These are phyloP conservation scores for Lepidocyrtinus sp. DNA, from an alignment of 2,888 invertebrate genomes.

Conservation along the genomic window DNA sequence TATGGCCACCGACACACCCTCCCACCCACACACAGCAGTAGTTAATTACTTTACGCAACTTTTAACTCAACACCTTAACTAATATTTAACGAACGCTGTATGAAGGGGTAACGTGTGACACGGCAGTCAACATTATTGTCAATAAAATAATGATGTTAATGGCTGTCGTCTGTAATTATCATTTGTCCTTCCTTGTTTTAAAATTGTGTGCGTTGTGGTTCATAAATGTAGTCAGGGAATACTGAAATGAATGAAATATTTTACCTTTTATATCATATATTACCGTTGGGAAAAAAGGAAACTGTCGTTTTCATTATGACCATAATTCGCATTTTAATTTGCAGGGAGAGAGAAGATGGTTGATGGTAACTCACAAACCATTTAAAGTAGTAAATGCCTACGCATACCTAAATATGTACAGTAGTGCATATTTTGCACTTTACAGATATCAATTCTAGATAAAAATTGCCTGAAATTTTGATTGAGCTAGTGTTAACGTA, in stretches of 20 bases:
- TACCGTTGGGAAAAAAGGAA: constrained; percentile 42
- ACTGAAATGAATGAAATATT: neutral
- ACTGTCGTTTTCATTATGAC: constrained; percentile 25
- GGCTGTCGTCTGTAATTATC: neutral
- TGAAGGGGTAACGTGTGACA: neutral
- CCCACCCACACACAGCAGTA: neutral
- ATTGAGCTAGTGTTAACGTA: neutral
- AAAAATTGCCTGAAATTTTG: constrained; percentile 3
- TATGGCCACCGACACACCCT: constrained; percentile 11
- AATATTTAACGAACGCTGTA: constrained; percentile 3
- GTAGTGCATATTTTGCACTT: neutral
- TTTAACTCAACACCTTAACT: constrained; percentile 27
- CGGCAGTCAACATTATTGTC: neutral
- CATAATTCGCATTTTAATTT: neutral
- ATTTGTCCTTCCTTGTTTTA: constrained; percentile 30
- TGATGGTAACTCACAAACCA: too few relatives aligned
- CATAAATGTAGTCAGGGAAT: too few relatives aligned
- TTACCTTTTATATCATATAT: neutral
- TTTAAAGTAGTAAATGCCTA: neutral
- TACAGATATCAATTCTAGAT: neutral
- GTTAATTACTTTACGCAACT: constrained; percentile 17
- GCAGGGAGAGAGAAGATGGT: too few relatives aligned
- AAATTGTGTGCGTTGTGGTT: too few relatives aligned
- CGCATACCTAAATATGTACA: neutral
- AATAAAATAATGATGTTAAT: neutral